These are phyloP conservation scores for Hesperophylax magnus DNA, from an alignment of 1,140 invertebrate genomes.

Conservation along the genomic window DNA sequence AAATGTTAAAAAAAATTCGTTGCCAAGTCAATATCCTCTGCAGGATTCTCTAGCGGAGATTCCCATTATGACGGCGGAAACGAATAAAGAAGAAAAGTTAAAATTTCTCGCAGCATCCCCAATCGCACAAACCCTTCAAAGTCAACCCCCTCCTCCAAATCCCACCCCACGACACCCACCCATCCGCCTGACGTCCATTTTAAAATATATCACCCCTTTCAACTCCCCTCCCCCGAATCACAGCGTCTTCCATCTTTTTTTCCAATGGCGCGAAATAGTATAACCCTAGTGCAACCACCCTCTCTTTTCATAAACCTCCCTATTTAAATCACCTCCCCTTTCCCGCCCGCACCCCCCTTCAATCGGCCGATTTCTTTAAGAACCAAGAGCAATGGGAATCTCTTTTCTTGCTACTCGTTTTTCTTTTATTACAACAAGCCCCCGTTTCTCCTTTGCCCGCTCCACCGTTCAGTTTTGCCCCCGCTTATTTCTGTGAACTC, in stretches of 20 bases:
- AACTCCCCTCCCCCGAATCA: neutral
- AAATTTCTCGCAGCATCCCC: conserved; percentile 42
- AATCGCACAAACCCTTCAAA: conserved; percentile 36
- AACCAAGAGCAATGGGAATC: conserved; percentile 18
- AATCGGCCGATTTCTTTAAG: conserved; percentile 26
- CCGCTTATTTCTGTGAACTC: conserved; percentile 18
- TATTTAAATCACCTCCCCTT: conserved; percentile 19
- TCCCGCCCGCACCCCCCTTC: neutral
- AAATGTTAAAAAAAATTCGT: conserved; percentile 14
- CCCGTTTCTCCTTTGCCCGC: neutral
- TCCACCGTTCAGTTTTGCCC: conserved; percentile 21
- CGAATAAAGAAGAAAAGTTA: conserved; percentile 55
- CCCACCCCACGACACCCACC: neutral
- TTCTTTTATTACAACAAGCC: conserved; percentile 32
- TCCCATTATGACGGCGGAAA: conserved; percentile 53
- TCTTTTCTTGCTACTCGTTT: conserved; percentile 19
- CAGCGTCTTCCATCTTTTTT: conserved; percentile 38
- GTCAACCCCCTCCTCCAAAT: conserved; percentile 12
- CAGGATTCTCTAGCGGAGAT: conserved; percentile 25
- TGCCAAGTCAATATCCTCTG: conserved; percentile 19
- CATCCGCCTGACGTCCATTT: conserved; percentile 27
- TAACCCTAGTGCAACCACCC: conserved; percentile 17
- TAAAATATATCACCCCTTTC: conserved; percentile 36
- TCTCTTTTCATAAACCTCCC: conserved; percentile 6
- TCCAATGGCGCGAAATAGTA: conserved; percentile 39